Conservation (phyloP, 2,797 vertebrate species). For the Argyrosomus regius region DNA sequence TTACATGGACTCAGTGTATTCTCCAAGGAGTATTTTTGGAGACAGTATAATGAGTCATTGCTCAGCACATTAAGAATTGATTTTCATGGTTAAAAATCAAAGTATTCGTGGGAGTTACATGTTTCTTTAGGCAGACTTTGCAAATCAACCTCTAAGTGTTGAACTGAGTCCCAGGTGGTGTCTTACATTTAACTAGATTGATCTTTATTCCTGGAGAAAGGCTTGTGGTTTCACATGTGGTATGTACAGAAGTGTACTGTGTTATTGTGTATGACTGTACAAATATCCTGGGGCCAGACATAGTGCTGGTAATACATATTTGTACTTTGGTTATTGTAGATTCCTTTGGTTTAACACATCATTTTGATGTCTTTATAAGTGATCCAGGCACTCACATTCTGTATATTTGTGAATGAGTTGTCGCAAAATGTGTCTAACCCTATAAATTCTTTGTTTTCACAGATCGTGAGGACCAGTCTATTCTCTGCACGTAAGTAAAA, state of each 20-base stretch:
- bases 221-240: conserved; percentile 32
- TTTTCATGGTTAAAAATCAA: conserved; percentile 57
- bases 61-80: conserved; percentile 51
- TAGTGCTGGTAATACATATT: not conserved
- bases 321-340: conserved; percentile 10
- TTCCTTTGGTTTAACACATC: conserved; percentile 1
- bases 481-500: conserved; percentile 96
- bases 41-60: conserved; percentile 59
- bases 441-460: conserved; percentile 69
- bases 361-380: not conserved
- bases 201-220: conserved; percentile 35
- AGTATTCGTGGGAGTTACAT: conserved; percentile 46
- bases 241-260: conserved; percentile 12
- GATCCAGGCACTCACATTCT: not conserved
- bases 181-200: conserved; percentile 22
- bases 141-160: conserved; percentile 3
- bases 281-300: not conserved
- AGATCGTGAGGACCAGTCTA: conserved; percentile 97
- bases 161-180: conserved; percentile 24
- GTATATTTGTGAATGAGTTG: conserved; percentile 20
- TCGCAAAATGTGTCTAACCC: conserved; percentile 4
- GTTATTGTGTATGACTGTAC: conserved; percentile 24
- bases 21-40: conserved; percentile 59
- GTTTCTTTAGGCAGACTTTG: conserved; percentile 41
- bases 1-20: conserved; percentile 73